A percentile compares a stretch with the other conserved stretches of the same genome.
These are phyloP conservation scores for Brachystomella parvula DNA, from an alignment of 1,140 invertebrate species.

Conservation along the genomic window DNA sequence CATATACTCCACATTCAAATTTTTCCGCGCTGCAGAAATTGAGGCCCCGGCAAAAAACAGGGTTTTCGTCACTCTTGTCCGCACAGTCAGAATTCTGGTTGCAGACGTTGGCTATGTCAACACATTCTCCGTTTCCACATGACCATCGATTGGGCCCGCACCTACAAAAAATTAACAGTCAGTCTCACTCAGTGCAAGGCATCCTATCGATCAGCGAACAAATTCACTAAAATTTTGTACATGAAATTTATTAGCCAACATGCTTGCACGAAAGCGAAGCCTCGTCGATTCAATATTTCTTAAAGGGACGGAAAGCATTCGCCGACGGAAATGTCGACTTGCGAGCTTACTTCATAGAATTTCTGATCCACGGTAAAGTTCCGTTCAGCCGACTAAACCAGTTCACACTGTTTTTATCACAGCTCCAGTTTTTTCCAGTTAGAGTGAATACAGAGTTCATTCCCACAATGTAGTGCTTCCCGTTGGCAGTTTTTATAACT, in stretches of 20 bases:
- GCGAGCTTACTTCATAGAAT: not conserved
- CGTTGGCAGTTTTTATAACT: not conserved
- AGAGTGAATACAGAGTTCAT: not conserved
- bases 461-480: not conserved
- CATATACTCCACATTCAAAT: constrained; percentile 8
- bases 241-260: not conserved
- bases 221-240: constrained; percentile 3
- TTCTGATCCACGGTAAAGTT: not conserved
- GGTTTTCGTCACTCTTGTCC: constrained; percentile 10
- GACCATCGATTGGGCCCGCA: not conserved
- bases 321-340: no score
- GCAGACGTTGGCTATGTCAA: not conserved
- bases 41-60: constrained; percentile 9
- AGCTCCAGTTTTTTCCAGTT: not conserved
- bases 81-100: constrained; percentile 1
- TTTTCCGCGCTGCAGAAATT: not conserved
- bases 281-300: no score
- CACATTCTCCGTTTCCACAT: not conserved
- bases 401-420: not conserved
- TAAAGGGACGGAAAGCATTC: no score
- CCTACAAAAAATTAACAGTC: not conserved
- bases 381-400: not conserved
- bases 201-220: not conserved
- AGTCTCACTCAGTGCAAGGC: not conserved
- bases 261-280: no score